Conservation (phyloP, 1,140 invertebrate genomes). For the Nylanderia fulva region DNA sequence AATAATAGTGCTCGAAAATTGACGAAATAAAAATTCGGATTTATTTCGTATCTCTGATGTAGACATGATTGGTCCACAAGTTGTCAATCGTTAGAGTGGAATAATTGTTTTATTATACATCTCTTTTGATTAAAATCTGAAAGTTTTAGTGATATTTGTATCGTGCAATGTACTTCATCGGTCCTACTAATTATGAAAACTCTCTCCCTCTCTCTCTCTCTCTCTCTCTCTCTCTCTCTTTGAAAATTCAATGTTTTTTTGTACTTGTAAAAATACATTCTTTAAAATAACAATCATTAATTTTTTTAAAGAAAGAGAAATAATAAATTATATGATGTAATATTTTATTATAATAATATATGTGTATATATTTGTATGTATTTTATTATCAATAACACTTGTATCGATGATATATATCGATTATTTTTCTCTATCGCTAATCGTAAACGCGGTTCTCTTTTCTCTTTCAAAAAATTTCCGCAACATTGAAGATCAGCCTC, state of each 20-base stretch:
- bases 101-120: slow-evolving; percentile 14
- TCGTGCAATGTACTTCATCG: background rate
- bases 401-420: slow-evolving; percentile 14
- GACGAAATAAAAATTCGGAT: slow-evolving; percentile 42
- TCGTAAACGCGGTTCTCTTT: slow-evolving; percentile 3
- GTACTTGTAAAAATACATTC: background rate
- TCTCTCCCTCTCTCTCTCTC: too few species aligned
- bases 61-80: slow-evolving; percentile 13
- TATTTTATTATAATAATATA: background rate
- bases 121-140: background rate
- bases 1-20: slow-evolving; percentile 44
- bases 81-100: slow-evolving; percentile 16
- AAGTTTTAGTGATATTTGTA: background rate
- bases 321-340: background rate
- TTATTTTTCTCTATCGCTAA: slow-evolving; percentile 27
- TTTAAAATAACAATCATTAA: background rate
- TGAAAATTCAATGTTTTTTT: background rate
- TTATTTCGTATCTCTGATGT: slow-evolving; percentile 1
- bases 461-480: slow-evolving; percentile 50
- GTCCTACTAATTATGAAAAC: background rate
- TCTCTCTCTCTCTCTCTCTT: background rate
- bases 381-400: slow-evolving; percentile 49
- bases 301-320: background rate
- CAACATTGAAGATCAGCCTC: slow-evolving; percentile 29
- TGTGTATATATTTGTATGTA: background rate